These are phyloP conservation scores for Luffia ferchaultella DNA, from an alignment of 2,888 invertebrate species.

Conservation along the genomic window DNA sequence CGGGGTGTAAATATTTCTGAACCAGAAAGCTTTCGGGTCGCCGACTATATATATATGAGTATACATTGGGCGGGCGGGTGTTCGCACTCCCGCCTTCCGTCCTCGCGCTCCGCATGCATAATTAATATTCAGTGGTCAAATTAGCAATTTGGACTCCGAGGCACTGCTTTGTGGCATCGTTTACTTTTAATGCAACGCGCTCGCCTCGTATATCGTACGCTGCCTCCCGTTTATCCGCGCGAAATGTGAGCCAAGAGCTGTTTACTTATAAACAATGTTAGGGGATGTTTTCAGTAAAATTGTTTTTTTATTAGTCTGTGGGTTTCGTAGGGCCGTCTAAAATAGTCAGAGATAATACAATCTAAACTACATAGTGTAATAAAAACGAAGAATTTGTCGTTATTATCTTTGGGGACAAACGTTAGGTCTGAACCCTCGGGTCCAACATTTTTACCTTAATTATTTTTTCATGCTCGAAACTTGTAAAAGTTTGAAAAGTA, in stretches of 20 bases:
- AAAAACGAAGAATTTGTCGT: not conserved
- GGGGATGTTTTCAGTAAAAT: not conserved
- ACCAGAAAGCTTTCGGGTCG: not conserved
- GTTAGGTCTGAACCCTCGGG: no score
- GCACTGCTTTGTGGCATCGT: constrained; percentile 48
- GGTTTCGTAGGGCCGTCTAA: not conserved
- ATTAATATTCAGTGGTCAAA: constrained; percentile 47
- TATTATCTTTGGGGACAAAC: not conserved
- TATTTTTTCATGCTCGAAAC: not conserved
- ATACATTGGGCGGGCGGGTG: not conserved
- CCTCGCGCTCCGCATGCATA: constrained; percentile 39
- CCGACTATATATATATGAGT: not conserved
- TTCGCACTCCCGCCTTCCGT: not conserved
- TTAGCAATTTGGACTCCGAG: constrained; percentile 55
- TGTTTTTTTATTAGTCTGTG: not conserved
- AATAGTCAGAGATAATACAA: not conserved
- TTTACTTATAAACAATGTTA: not conserved
- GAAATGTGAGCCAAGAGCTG: not conserved
- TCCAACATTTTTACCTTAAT: not conserved
- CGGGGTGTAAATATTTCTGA: not conserved
- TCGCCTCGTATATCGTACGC: not conserved
- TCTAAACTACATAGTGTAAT: not conserved
- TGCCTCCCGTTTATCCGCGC: not conserved
- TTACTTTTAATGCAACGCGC: constrained; percentile 34
- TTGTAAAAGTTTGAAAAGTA: not conserved